phyloP scores from a whole-genome alignment of 2,797 vertebrate species.

The Lutjanus argentimaculatus region DNA sequence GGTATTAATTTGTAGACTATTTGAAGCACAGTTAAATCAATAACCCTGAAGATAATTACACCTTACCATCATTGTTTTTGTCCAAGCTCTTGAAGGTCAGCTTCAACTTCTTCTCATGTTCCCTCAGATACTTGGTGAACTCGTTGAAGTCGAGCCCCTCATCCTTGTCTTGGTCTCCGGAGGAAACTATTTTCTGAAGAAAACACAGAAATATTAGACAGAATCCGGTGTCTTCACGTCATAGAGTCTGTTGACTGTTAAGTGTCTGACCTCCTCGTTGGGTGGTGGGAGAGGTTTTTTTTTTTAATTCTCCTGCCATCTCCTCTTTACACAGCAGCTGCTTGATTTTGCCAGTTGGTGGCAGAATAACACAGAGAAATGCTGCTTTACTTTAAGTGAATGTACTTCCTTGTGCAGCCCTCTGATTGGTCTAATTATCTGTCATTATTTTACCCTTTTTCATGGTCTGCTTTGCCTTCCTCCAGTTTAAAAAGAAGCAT shows the following conservation, averaged over 20 bases:
- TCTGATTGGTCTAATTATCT: neutral
- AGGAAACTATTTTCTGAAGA: slow-evolving; percentile 92
- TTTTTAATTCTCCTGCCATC: neutral
- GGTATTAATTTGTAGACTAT: neutral
- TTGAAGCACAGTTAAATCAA: neutral
- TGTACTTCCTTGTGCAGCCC: slow-evolving; percentile 3
- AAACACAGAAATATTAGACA: neutral
- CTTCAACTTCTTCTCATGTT: slow-evolving; percentile 97
- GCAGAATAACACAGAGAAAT: slow-evolving; percentile 10
- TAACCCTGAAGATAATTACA: neutral
- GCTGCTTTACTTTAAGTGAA: neutral
- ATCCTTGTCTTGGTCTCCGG: slow-evolving; percentile 91
- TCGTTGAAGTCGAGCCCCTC: slow-evolving; percentile 93
- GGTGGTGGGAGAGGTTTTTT: slow-evolving; percentile 5
- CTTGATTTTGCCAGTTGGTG: slow-evolving; percentile 13
- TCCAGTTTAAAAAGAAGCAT: too few relatives aligned
- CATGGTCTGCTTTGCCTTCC: neutral
- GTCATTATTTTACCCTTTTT: too few relatives aligned
- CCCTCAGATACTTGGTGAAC: slow-evolving; percentile 95
- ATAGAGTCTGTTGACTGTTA: neutral
- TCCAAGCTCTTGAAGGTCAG: slow-evolving; percentile 97
- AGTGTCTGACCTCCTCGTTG: slow-evolving; percentile 13
- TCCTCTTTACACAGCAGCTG: slow-evolving; percentile 4
- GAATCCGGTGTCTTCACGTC: neutral
- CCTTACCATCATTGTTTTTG: slow-evolving; percentile 94